Conservation (phyloP, 2,797 vertebrate species). For the Gambusia yucatana region DNA sequence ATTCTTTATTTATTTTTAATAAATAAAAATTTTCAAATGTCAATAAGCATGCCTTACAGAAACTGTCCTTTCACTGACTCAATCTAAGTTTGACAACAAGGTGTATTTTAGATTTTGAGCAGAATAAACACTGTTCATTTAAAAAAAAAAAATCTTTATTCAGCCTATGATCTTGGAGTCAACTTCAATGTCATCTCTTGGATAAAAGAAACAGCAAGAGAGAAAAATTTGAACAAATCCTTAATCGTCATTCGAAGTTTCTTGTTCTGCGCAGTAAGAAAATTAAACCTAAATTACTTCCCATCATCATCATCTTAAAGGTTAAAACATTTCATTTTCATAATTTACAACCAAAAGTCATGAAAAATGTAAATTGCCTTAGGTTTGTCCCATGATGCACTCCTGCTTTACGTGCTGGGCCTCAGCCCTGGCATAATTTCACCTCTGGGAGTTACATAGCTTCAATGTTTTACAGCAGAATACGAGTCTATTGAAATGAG, state of each 20-base stretch:
- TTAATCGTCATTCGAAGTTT: background rate
- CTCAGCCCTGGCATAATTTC: background rate
- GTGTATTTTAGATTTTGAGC: too few relatives aligned
- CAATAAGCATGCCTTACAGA: too few relatives aligned
- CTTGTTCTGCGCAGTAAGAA: background rate
- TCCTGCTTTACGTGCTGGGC: background rate
- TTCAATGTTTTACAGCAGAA: background rate
- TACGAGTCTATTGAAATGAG: background rate
- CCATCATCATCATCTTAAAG: background rate
- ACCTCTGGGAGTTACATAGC: background rate
- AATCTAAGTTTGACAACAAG: too few relatives aligned
- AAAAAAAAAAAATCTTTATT: background rate
- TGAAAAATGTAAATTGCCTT: background rate
- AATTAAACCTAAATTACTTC: background rate
- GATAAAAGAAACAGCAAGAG: background rate
- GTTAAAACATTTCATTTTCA: background rate
- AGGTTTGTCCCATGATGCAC: background rate
- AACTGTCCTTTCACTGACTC: too few relatives aligned
- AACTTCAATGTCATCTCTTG: background rate
- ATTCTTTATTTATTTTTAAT: too few relatives aligned
- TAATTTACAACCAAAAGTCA: background rate
- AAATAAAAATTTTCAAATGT: too few relatives aligned
- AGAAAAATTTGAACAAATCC: background rate
- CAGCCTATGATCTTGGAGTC: background rate
- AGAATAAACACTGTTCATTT: too few relatives aligned